phyloP scores from a whole-genome alignment of 2,797 vertebrate genomes.

The Pachyuromys duprasi region DNA sequence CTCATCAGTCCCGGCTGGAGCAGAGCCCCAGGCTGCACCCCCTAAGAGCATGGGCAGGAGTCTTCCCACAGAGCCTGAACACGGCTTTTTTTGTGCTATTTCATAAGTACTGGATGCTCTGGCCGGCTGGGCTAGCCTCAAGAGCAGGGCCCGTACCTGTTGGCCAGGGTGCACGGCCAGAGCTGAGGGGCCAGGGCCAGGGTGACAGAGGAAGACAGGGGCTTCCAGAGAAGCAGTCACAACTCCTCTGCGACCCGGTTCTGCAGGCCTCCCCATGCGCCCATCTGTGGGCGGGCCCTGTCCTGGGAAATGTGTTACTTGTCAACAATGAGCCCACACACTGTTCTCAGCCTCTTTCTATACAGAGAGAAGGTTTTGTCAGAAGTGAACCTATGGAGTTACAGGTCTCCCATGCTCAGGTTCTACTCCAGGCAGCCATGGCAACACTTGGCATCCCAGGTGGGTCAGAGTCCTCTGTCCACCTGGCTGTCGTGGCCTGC shows the following conservation, averaged over 20 bases:
- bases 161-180: neutral
- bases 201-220: neutral
- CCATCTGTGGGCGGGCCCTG: neutral
- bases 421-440: neutral
- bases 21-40: no score
- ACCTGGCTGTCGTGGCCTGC: neutral
- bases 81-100: neutral
- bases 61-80: neutral
- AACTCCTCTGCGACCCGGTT: neutral
- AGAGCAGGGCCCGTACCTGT: neutral
- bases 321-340: neutral
- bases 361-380: neutral
- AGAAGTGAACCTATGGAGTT: neutral
- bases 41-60: neutral
- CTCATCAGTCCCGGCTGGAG: neutral
- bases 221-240: neutral
- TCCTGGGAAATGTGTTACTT: neutral
- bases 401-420: neutral
- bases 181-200: neutral
- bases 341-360: neutral
- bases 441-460: neutral
- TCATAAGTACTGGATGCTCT: neutral
- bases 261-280: neutral
- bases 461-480: neutral
- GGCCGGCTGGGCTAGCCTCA: neutral